phyloP scores from a whole-genome alignment of 1,140 invertebrate genomes.

The Tetragonula clypearis region DNA sequence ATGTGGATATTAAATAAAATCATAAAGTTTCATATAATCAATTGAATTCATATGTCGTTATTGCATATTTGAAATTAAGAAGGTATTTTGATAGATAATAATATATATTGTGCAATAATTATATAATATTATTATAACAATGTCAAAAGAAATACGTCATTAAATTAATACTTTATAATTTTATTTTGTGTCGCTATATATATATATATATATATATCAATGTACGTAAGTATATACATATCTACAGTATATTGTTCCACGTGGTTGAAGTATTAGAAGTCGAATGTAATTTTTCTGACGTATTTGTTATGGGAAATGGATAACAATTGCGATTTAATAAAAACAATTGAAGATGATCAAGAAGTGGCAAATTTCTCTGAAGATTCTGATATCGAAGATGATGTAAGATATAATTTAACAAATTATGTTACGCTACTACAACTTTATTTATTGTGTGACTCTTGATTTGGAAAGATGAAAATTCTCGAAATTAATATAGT shows the following conservation, averaged over 20 bases:
- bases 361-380: conserved; percentile 90
- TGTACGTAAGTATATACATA: neutral
- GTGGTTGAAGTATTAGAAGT: conserved; percentile 25
- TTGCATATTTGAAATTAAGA: neutral
- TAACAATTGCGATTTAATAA: conserved; percentile 81
- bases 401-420: conserved; percentile 83
- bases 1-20: neutral
- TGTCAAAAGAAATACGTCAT: neutral
- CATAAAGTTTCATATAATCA: neutral
- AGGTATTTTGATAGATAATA: neutral
- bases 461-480: neutral
- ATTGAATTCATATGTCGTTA: neutral
- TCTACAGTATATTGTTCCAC: conserved; percentile 8
- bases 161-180: neutral
- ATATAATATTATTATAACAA: neutral
- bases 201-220: neutral
- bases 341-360: conserved; percentile 90
- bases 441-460: neutral
- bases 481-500: conserved; percentile 80
- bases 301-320: conserved; percentile 46
- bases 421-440: neutral
- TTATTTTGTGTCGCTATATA: no score
- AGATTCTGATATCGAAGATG: conserved; percentile 90
- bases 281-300: neutral
- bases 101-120: neutral